phyloP scores from a whole-genome alignment of 2,797 vertebrate genomes.

The Poeciliopsis infans region DNA sequence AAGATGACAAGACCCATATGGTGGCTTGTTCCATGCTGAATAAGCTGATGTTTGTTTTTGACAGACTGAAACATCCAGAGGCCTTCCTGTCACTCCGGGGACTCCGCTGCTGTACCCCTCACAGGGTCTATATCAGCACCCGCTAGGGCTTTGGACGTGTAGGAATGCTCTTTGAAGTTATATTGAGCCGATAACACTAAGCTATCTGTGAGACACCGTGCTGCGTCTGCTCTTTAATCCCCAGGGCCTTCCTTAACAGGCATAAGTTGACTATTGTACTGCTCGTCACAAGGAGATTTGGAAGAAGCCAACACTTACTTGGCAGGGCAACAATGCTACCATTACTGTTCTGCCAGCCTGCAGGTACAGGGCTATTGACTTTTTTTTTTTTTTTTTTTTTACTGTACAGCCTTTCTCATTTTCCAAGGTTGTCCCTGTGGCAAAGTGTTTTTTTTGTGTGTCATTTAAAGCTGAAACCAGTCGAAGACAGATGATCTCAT shows the following conservation, averaged over 20 bases:
- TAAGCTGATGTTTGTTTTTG: conserved; percentile 44
- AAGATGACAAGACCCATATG: conserved; percentile 16
- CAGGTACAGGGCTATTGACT: conserved; percentile 47
- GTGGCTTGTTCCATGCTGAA: conserved; percentile 22
- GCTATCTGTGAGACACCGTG: conserved; percentile 65
- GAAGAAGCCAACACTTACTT: conserved; percentile 55
- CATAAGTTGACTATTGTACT: conserved; percentile 68
- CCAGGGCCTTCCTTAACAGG: conserved; percentile 53
- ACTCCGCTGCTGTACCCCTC: conserved; percentile 34
- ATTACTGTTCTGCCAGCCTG: conserved; percentile 42
- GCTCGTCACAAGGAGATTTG: conserved; percentile 59
- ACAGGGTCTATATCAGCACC: conserved; percentile 61
- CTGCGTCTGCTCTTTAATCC: conserved; percentile 61
- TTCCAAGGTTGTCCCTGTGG: conserved; percentile 37
- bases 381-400: conserved; percentile 29
- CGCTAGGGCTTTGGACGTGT: conserved; percentile 46
- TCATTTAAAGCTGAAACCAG: conserved; percentile 53
- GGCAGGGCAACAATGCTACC: conserved; percentile 52
- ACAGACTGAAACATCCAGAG: conserved; percentile 57
- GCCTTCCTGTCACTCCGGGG: conserved; percentile 39
- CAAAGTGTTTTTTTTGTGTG: conserved; percentile 34
- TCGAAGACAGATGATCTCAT: conserved; percentile 61
- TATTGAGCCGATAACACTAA: conserved; percentile 74
- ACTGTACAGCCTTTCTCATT: conserved; percentile 37
- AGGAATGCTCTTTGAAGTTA: conserved; percentile 80